Evolutionary conservation across 1,140 invertebrate genomes (phyloP).

Genomic region (Agraylea sexmaculata): DNA sequence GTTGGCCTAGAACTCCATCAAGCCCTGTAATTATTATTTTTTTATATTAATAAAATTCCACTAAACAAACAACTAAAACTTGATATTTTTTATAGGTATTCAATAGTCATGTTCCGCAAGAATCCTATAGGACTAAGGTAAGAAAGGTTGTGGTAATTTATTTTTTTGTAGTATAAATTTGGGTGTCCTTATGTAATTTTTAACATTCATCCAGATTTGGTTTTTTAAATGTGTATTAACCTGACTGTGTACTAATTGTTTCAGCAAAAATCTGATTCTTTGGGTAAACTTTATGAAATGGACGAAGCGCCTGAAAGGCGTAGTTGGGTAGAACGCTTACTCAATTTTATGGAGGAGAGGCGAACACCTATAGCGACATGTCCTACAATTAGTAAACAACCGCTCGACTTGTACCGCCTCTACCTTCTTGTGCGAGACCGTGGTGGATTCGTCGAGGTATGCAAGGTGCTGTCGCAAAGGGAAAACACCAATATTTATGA

Average conservation of each 20-base stretch:
- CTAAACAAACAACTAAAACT: not conserved
- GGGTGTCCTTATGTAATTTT: not conserved
- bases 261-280: conserved; percentile 72
- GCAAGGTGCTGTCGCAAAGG: conserved; percentile 53
- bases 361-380: conserved; percentile 86
- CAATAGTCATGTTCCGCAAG: conserved; percentile 83
- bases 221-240: not conserved
- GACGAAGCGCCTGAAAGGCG: conserved; percentile 86
- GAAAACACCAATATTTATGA: too few relatives aligned
- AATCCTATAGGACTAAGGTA: conserved; percentile 80
- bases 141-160: conserved; percentile 40
- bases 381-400: conserved; percentile 96
- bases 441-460: conserved; percentile 95
- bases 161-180: conserved; percentile 8
- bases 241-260: conserved; percentile 3
- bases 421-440: conserved; percentile 91
- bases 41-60: conserved; percentile 3
- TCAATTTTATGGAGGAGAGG: conserved; percentile 87
- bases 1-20: conserved; percentile 76
- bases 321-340: conserved; percentile 82
- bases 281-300: conserved; percentile 93
- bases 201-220: conserved; percentile 1
- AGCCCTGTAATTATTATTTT: conserved; percentile 62
- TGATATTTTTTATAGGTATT: conserved; percentile 62
- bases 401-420: conserved; percentile 91